Evolutionary conservation across 92 coral and sea anemone genomes (phyloP).

Genomic region (Epizoanthus fatuus): DNA sequence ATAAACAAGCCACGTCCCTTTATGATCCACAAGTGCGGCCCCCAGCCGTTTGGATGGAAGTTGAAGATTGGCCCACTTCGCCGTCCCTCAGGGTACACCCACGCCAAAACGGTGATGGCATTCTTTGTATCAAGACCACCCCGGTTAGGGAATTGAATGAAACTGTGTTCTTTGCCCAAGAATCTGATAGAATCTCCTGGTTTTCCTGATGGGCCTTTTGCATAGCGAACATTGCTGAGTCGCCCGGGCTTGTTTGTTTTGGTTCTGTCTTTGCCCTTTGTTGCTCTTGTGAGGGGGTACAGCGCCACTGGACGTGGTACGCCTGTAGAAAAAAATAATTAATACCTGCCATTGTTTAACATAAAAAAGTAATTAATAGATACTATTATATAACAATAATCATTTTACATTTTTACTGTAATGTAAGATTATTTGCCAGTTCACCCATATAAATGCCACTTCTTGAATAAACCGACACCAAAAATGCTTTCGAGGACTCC

Average conservation of each 20-base stretch:
- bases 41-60: conserved; percentile 82
- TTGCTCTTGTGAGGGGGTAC: conserved; percentile 20
- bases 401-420: too few species aligned
- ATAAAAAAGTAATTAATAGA: too few species aligned
- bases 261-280: conserved; percentile 22
- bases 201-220: conserved; percentile 75
- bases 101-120: conserved; percentile 84
- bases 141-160: conserved; percentile 77
- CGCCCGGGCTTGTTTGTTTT: conserved; percentile 75
- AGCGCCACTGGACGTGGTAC: conserved; percentile 26
- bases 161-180: conserved; percentile 85
- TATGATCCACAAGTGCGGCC: conserved; percentile 81
- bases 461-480: too few species aligned
- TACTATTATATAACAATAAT: not conserved
- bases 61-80: conserved; percentile 82
- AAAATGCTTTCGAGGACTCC: too few species aligned
- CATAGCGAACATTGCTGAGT: conserved; percentile 80
- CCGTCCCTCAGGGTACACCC: conserved; percentile 81
- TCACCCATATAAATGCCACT: too few species aligned
- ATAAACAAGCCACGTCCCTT: conserved; percentile 61
- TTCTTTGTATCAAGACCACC: conserved; percentile 79
- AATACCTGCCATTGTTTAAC: too few species aligned
- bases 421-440: too few species aligned
- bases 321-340: not conserved
- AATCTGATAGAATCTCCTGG: conserved; percentile 84